Base-by-base conservation (phyloP, 2,888 invertebrate species). In the Chloroclysta siterata region DNA sequence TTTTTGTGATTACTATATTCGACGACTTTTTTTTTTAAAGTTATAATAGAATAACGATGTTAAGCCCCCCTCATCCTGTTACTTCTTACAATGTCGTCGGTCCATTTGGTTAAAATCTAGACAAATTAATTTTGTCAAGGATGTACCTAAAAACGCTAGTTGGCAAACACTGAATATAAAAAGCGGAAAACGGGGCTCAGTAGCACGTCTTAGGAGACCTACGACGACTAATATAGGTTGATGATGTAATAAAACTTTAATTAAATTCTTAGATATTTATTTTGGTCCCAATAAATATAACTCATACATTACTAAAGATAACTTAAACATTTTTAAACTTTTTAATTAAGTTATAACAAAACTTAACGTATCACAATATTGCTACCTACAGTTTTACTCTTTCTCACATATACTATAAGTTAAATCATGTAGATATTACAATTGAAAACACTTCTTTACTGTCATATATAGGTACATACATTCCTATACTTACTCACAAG, bases 261-360 rank as follows among this genome's bases (percentile, higher is more conserved):
- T 55, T 28, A 68, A 69, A 69, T 61, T 69, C 57, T 65, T 62
- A 66, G 69, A 75, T 77, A 81, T 85, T 84, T 86, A 84, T 83
- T 84, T 88, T 88, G 88, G 88, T 88, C 88, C 88, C 86, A 79
- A 79, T 72, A 72, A 70, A 74, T 72, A 76, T 71, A 73, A 73
- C 63, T 61, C 66, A 75, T 41, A 42, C 17, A 59, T 55, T 53
- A 46, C 17, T 52, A 42, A 53, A 53, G 39, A 28, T 44, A 69
- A 59, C 66, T 70, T 68, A 72, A 50, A 64, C 60, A 69, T 74
- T 76, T 73, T 46, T 65, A 69, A 72, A 55, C 41, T 46, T 22
- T 54, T 17, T 50, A 47, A 48, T 33, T 56, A 56, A 36, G 15
- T 56, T 46, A 52, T 46, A 53, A 56, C 60, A 60, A 56, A 54